These are phyloP conservation scores for Hippocampus comes DNA, from an alignment of 2,113 vertebrate species.

Conservation along the genomic window DNA sequence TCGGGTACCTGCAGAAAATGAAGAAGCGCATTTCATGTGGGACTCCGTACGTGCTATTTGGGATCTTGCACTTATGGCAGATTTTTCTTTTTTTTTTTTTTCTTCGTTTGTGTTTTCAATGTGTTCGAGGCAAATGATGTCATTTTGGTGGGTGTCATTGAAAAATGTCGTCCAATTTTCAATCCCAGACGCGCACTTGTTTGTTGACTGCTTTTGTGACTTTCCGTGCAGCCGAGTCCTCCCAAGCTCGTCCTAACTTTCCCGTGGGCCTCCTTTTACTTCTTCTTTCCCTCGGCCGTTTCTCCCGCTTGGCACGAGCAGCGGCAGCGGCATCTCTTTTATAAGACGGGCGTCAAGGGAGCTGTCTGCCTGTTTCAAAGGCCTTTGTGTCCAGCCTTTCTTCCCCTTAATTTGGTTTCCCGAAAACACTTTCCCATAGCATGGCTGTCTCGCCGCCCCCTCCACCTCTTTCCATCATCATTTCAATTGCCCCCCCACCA, in stretches of 20 bases:
- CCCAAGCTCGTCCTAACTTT: slow-evolving; percentile 20
- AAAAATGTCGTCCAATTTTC: too few species aligned
- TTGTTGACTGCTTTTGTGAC: background rate
- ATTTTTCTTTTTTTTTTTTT: too few species aligned
- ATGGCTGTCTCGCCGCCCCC: slow-evolving; percentile 61
- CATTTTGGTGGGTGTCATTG: too few species aligned
- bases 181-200: background rate
- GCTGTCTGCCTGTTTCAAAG: slow-evolving; percentile 73
- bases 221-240: slow-evolving; percentile 3
- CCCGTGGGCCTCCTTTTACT: slow-evolving; percentile 13
- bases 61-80: too few species aligned
- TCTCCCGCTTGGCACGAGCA: slow-evolving; percentile 61
- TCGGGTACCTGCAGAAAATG: background rate
- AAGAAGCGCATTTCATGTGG: too few species aligned
- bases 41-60: too few species aligned
- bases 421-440: slow-evolving; percentile 76
- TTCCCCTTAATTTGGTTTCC: slow-evolving; percentile 72
- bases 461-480: background rate
- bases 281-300: slow-evolving; percentile 37
- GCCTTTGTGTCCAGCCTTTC: slow-evolving; percentile 72
- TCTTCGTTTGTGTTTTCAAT: too few species aligned
- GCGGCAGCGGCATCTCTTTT: slow-evolving; percentile 67
- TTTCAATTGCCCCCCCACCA: too few species aligned
- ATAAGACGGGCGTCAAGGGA: slow-evolving; percentile 67
- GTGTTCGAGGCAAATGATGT: too few species aligned